A percentile compares a stretch with the other conserved stretches of the same genome.
These are phyloP conservation scores for Siphlonurus alternatus DNA, from an alignment of 2,888 invertebrate genomes.

Conservation along the genomic window DNA sequence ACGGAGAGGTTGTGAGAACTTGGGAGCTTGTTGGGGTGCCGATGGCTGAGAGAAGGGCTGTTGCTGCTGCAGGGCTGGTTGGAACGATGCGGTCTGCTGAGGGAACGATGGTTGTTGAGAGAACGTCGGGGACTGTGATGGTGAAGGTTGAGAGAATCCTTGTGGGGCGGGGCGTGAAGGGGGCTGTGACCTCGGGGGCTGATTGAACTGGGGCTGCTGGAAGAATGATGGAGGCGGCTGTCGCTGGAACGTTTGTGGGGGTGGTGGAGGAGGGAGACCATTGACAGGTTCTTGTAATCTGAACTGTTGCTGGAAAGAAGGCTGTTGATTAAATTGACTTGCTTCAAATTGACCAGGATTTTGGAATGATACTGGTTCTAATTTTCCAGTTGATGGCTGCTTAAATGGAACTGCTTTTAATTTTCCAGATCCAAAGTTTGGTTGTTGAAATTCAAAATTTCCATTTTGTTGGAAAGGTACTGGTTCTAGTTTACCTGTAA, in stretches of 20 bases:
- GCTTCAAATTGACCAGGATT: conserved; percentile 18
- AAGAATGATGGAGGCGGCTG: conserved; percentile 6
- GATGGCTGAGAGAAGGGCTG: conserved; percentile 7
- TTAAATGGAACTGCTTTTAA: background rate
- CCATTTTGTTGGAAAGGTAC: conserved; percentile 19
- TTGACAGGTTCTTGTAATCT: conserved; percentile 26
- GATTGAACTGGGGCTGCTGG: conserved; percentile 7
- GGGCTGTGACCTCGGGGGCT: background rate
- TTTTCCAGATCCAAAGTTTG: background rate
- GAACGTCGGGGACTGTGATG: conserved; percentile 14
- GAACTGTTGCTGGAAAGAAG: conserved; percentile 21
- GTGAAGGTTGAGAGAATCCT: conserved; percentile 10
- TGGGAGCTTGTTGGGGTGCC: conserved; percentile 14
- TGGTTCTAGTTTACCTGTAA: conserved; percentile 24
- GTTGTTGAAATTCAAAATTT: background rate
- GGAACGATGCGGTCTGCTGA: conserved; percentile 1
- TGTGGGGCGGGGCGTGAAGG: background rate
- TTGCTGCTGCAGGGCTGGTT: conserved; percentile 10
- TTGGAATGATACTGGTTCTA: conserved; percentile 22
- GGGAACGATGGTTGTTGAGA: conserved; percentile 10
- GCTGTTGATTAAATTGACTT: conserved; percentile 20
- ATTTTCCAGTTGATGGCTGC: conserved; percentile 17
- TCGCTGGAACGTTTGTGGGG: conserved; percentile 15
- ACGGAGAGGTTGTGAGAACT: conserved; percentile 21
- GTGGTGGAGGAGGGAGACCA: conserved; percentile 16